Base-by-base conservation (phyloP, 2,797 vertebrate species). In the Scleropages formosus region DNA sequence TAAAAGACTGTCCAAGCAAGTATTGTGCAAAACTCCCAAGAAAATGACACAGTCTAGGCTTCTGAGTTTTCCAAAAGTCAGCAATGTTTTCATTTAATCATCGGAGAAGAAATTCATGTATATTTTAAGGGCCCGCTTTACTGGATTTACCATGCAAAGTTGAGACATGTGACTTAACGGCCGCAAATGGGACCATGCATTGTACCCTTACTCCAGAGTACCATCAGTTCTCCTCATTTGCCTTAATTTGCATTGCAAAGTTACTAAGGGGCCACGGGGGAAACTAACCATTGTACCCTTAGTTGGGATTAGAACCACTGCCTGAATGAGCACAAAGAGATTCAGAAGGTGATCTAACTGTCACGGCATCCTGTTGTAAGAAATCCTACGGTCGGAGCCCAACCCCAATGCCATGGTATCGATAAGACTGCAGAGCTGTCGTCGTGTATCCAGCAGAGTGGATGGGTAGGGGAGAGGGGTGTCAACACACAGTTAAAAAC, bases 171-270 rank as follows among this genome's bases (percentile, higher is more conserved):
- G 31, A 39, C 6, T 39, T 39, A 39, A 39, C 31, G 31, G 31
- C 2, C 39, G 6, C 31, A 39, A n/a, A n/a, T n/a, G n/a, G 31
- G 31, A 39, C 31, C 31, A 39, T 2, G 2, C 31, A 31, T 39
- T 39, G 31, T 39, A 39, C 31, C 31, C 31, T 39, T 39, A 39
- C 31, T 39, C 31, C 31, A 39, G 31, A 2, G 31, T 39, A 39
- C 31, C 31, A 39, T 31, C 31, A 39, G 6, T 31, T 39, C 44
- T 61, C 64, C 26, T 56, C 39, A 69, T 65, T 47, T 69, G 58
- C 39, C 66, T 61, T 49, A n/a, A 24, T 75, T 18, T 61, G 74
- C 66, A 24, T 60, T 4, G 31, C 13, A 13, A 13, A 46, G 63
- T 68, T 75, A 67, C 75, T 53, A 26, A 46, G 53, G 20, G 12